A percentile compares a stretch with the other conserved stretches of the same genome.
These are phyloP conservation scores for Vespertilio murinus DNA, from an alignment of 2,797 vertebrate genomes.

Conservation along the genomic window DNA sequence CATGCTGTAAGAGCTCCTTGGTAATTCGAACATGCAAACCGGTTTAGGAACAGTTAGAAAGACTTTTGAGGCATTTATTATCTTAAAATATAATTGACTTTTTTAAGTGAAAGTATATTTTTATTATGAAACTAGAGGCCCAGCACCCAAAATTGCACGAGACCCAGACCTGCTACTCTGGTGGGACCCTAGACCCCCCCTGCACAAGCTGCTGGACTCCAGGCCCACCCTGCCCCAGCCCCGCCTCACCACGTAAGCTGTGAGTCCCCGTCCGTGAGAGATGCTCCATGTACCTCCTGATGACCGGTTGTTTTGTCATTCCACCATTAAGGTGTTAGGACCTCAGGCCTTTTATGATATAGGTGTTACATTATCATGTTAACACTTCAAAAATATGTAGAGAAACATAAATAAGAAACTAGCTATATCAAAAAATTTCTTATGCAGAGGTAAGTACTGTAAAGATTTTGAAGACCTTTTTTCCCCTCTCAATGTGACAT, in stretches of 20 bases:
- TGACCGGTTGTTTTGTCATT: no score
- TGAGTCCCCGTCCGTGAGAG: no score
- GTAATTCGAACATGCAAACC: neutral
- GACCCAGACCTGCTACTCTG: no score
- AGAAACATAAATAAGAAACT: neutral
- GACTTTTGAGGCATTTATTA: neutral
- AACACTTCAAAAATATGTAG: neutral
- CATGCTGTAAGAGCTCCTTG: neutral
- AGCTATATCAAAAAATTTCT: neutral
- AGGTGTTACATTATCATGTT: neutral
- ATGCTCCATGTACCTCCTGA: no score
- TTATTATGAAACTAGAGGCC: neutral
- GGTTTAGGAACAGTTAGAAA: neutral
- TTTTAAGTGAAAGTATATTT: neutral
- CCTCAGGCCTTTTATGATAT: no score
- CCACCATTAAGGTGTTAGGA: no score
- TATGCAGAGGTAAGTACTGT: neutral
- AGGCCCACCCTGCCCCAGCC: no score
- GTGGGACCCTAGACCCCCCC: no score
- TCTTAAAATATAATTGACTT: neutral
- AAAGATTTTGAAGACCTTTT: constrained; percentile 18
- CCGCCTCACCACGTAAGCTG: no score
- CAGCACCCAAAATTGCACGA: no score
- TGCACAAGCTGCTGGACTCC: no score
- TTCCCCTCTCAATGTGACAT: neutral